Percentiles rank a stretch among this genome's conserved stretches.
Evolutionary conservation across 1,140 invertebrate genomes (phyloP).

Genomic region (Drosophila nigromelanica): DNA sequence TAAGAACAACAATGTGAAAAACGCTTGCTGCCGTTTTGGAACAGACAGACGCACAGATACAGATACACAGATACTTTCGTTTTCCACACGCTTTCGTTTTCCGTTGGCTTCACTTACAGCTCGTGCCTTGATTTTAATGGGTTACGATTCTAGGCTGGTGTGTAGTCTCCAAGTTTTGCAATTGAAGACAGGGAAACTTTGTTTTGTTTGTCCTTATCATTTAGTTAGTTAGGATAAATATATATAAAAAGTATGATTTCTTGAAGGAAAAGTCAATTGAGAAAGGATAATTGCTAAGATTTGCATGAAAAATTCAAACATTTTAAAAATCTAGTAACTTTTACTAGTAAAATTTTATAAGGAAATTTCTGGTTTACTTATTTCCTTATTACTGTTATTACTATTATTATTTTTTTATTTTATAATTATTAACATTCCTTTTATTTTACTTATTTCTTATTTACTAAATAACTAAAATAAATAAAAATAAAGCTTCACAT

Average conservation of each 20-base stretch:
- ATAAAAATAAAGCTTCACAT: too few relatives aligned
- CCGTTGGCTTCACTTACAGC: slow-evolving; percentile 36
- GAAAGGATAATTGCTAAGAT: too few relatives aligned
- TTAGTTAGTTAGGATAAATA: not conserved
- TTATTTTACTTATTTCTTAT: too few relatives aligned
- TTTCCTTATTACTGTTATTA: too few relatives aligned
- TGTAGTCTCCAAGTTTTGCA: not conserved
- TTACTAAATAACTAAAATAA: too few relatives aligned
- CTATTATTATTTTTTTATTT: too few relatives aligned
- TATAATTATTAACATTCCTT: too few relatives aligned
- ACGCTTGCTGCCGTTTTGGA: slow-evolving; percentile 53
- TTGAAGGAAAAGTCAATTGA: not conserved
- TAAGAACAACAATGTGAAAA: slow-evolving; percentile 55
- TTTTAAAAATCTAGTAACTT: too few relatives aligned
- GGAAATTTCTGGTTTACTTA: too few relatives aligned
- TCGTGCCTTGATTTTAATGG: slow-evolving; percentile 30
- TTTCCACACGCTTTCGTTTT: slow-evolving; percentile 65
- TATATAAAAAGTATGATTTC: not conserved
- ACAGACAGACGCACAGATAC: slow-evolving; percentile 43
- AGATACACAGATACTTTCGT: slow-evolving; percentile 55
- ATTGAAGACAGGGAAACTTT: not conserved
- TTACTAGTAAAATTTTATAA: too few relatives aligned
- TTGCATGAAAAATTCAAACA: too few relatives aligned
- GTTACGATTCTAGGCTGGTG: slow-evolving; percentile 8
- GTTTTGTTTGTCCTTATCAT: slow-evolving; percentile 21